Conservation (phyloP, 2,888 invertebrate species). For the Leucania comma region DNA sequence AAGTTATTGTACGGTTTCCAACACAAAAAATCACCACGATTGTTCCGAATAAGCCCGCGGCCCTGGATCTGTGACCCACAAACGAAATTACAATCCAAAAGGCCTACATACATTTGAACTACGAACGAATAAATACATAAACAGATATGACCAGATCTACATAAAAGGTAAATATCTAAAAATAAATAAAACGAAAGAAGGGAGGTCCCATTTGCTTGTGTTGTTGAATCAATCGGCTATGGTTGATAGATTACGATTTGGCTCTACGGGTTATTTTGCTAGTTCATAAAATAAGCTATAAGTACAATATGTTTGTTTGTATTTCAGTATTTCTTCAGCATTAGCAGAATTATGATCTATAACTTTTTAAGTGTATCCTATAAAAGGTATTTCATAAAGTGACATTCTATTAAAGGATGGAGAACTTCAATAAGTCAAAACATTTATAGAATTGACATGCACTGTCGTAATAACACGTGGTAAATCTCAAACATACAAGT, state of each 20-base stretch:
- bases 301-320: neutral
- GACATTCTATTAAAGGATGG: too few species aligned
- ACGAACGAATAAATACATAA: constrained; percentile 20
- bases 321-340: too few species aligned
- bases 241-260: constrained; percentile 19
- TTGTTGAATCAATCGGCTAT: constrained; percentile 48
- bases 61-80: constrained; percentile 20
- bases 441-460: too few species aligned
- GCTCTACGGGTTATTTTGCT: neutral
- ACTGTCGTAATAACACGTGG: too few species aligned
- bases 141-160: constrained; percentile 23
- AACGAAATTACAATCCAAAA: constrained; percentile 39
- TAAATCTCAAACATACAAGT: too few species aligned
- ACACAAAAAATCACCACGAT: too few species aligned
- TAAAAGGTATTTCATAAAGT: too few species aligned
- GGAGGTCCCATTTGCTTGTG: constrained; percentile 57
- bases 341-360: too few species aligned
- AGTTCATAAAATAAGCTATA: neutral
- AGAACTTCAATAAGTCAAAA: too few species aligned
- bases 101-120: constrained; percentile 10
- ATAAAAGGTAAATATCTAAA: constrained; percentile 53
- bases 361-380: too few species aligned
- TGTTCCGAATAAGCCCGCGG: too few species aligned
- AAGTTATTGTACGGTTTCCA: too few species aligned
- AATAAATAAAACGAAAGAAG: constrained; percentile 50